Evolutionary conservation across 2,113 vertebrate species (phyloP).

Genomic region (Cyphomyrus discorhynchus): DNA sequence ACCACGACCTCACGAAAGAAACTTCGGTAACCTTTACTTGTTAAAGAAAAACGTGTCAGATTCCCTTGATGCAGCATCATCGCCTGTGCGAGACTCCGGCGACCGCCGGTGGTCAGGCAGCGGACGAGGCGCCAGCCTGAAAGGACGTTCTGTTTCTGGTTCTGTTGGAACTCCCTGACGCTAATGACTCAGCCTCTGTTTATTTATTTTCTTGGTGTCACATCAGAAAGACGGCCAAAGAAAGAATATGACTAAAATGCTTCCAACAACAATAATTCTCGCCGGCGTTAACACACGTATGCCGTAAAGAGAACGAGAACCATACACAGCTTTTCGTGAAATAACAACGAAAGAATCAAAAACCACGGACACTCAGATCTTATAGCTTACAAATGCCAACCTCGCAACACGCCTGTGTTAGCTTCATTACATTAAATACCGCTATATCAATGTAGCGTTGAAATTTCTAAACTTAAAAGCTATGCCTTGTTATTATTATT

Average conservation of each 20-base stretch:
- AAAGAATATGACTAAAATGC: background rate
- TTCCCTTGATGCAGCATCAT: background rate
- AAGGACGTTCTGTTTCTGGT: background rate
- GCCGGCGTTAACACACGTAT: background rate
- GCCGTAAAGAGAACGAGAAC: background rate
- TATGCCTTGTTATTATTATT: background rate
- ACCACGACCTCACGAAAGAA: background rate
- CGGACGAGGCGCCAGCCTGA: background rate
- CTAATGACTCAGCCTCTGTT: background rate
- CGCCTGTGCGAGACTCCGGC: background rate
- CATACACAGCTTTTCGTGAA: background rate
- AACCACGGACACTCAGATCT: background rate
- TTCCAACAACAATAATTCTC: background rate
- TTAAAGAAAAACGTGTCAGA: background rate
- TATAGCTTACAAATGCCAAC: background rate
- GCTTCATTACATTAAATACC: background rate
- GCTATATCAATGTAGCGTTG: background rate
- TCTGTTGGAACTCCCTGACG: background rate
- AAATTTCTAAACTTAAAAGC: background rate
- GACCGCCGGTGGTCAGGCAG: background rate
- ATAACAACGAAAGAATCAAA: background rate
- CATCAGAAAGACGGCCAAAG: background rate
- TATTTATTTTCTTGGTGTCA: constrained; percentile 16
- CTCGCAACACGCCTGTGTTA: background rate
- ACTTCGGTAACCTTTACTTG: background rate